Evolutionary conservation across 2,113 vertebrate species (phyloP).

Genomic region (Genyomyrus donnyi): DNA sequence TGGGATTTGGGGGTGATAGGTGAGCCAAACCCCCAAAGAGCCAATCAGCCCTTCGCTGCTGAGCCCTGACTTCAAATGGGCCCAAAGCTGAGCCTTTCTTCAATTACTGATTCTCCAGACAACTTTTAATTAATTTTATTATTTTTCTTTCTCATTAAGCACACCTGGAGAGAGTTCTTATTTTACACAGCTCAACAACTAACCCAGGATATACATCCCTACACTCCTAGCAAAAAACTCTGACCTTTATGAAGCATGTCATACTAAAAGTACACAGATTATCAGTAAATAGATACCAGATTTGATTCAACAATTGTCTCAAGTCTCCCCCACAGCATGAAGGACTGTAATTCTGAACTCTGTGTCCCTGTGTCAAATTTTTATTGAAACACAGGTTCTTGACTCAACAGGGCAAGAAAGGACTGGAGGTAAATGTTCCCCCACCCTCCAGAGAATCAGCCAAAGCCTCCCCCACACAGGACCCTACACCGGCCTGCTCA

Average conservation of each 20-base stretch:
- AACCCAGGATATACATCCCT: neutral
- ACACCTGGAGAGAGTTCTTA: neutral
- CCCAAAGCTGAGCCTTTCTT: neutral
- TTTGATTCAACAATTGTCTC: too few relatives aligned
- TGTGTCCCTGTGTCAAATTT: neutral
- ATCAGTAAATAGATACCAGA: too few relatives aligned
- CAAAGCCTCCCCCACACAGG: conserved; percentile 30
- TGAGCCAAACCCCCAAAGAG: neutral
- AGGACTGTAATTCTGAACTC: neutral
- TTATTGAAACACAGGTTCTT: neutral
- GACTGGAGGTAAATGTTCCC: neutral
- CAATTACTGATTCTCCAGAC: neutral
- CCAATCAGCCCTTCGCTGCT: neutral
- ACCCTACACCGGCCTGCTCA: conserved; percentile 30
- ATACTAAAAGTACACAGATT: too few relatives aligned
- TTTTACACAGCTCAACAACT: neutral
- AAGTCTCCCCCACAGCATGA: neutral
- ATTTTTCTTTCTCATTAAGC: neutral
- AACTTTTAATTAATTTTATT: too few relatives aligned
- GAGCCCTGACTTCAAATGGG: neutral
- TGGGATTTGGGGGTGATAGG: neutral
- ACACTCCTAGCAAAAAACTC: neutral
- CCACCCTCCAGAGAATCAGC: neutral
- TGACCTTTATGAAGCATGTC: too few relatives aligned
- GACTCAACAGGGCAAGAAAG: neutral